These are phyloP conservation scores for Agriopis aurantiaria DNA, from an alignment of 2,888 invertebrate species.

Conservation along the genomic window DNA sequence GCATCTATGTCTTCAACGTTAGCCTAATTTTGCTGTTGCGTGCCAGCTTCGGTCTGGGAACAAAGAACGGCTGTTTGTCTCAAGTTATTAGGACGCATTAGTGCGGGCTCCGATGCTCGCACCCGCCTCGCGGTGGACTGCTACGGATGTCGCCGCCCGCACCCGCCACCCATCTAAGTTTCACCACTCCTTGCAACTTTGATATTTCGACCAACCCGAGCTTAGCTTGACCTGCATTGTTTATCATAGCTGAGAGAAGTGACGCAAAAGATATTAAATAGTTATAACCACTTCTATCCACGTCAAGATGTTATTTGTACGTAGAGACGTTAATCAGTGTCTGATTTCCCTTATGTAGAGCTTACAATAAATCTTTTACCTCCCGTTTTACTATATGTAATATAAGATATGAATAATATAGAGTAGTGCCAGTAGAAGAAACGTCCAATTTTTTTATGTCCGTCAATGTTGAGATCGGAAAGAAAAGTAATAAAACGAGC, in stretches of 20 bases:
- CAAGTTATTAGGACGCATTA: conserved; percentile 52
- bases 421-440: conserved; percentile 48
- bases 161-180: conserved; percentile 45
- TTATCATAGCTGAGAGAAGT: conserved; percentile 39
- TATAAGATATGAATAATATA: conserved; percentile 54
- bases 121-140: conserved; percentile 44
- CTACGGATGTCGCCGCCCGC: conserved; percentile 56
- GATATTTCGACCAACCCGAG: conserved; percentile 51
- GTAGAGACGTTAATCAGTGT: neutral
- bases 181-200: conserved; percentile 50
- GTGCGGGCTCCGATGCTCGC: conserved; percentile 52
- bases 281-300: neutral
- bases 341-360: conserved; percentile 18
- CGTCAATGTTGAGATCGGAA: conserved; percentile 61
- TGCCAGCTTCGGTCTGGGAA: conserved; percentile 53
- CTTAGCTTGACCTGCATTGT: conserved; percentile 48
- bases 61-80: conserved; percentile 65
- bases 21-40: conserved; percentile 59
- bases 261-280: conserved; percentile 16
- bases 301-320: neutral
- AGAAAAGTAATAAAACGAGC: conserved; percentile 71
- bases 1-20: conserved; percentile 30
- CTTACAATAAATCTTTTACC: conserved; percentile 37
- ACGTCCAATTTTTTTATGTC: conserved; percentile 57
- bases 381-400: conserved; percentile 40